Evolutionary conservation across 2,888 invertebrate genomes (phyloP).

Genomic region (Chrysopilus asiliformis): DNA sequence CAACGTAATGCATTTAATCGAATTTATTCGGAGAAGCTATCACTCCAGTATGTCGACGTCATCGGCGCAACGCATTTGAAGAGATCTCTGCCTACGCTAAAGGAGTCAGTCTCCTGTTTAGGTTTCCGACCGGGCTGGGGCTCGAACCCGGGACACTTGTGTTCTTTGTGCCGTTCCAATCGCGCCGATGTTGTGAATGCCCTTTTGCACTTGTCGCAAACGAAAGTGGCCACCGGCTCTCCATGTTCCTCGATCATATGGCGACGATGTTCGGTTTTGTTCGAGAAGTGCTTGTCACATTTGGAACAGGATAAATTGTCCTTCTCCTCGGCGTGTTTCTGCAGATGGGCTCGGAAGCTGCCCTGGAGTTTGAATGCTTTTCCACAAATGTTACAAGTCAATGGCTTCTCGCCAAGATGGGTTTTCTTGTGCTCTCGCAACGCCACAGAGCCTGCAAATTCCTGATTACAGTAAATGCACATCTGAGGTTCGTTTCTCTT

Average conservation of each 20-base stretch:
- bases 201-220: conserved; percentile 31
- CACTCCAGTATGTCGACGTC: conserved; percentile 38
- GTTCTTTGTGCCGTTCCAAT: conserved; percentile 25
- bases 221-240: conserved; percentile 22
- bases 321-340: conserved; percentile 29
- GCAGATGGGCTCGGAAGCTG: conserved; percentile 35
- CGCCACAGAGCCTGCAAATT: conserved; percentile 38
- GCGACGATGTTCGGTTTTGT: conserved; percentile 27
- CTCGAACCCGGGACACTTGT: conserved; percentile 15
- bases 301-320: conserved; percentile 20
- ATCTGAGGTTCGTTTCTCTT: conserved; percentile 17
- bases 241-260: conserved; percentile 30
- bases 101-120: conserved; percentile 17
- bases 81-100: conserved; percentile 31
- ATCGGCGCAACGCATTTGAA: conserved; percentile 37
- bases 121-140: conserved; percentile 6
- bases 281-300: conserved; percentile 25
- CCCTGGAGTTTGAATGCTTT: conserved; percentile 35
- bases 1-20: no score
- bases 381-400: conserved; percentile 34
- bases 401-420: conserved; percentile 32
- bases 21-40: conserved; percentile 37
- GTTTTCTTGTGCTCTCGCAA: conserved; percentile 39
- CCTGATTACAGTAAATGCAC: conserved; percentile 38
- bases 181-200: conserved; percentile 28